phyloP scores from a whole-genome alignment of 2,888 invertebrate genomes.

The Ochropacha duplaris region DNA sequence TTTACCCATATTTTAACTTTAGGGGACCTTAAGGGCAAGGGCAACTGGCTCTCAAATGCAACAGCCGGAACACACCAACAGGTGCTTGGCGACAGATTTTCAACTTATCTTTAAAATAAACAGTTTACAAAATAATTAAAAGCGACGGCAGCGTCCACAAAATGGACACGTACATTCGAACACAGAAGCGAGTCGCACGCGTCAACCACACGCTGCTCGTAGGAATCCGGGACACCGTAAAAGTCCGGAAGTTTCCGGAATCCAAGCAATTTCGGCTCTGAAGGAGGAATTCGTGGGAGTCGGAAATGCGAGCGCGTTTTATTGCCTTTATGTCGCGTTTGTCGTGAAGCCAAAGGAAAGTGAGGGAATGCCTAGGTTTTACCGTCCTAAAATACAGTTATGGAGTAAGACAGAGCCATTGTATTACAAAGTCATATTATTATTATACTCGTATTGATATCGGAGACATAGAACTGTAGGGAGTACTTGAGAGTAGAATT shows the following conservation, averaged over 20 bases:
- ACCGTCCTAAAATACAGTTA: conserved; percentile 14
- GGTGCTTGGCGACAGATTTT: no score
- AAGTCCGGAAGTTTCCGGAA: conserved; percentile 63
- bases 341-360: conserved; percentile 37
- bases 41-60: no score
- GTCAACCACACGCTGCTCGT: conserved; percentile 50
- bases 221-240: conserved; percentile 62
- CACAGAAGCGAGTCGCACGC: conserved; percentile 15
- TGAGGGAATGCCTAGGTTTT: conserved; percentile 26
- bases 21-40: no score
- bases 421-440: neutral
- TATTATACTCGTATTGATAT: neutral
- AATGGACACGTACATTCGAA: conserved; percentile 8
- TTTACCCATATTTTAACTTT: no score
- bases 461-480: no score
- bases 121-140: neutral
- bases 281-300: conserved; percentile 50
- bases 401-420: neutral
- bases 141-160: conserved; percentile 5
- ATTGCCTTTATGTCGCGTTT: conserved; percentile 62
- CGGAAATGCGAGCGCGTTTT: conserved; percentile 53
- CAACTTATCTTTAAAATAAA: neutral
- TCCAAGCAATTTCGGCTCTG: conserved; percentile 54
- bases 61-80: no score
- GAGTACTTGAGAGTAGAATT: no score